Evolutionary conservation across 2,797 vertebrate species (phyloP).

Genomic region (Huso huso): DNA sequence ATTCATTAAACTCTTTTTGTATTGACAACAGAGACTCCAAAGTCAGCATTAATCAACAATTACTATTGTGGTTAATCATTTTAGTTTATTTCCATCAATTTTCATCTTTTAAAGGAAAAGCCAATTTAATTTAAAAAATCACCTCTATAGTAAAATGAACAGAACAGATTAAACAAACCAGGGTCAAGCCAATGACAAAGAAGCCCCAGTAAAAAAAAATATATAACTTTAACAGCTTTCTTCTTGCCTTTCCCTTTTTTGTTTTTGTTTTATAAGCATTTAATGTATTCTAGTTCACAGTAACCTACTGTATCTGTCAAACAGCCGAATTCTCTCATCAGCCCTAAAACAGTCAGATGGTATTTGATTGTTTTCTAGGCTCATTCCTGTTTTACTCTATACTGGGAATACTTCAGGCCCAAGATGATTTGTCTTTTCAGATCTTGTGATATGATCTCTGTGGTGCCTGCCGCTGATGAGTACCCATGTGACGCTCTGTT

Average conservation of each 20-base stretch:
- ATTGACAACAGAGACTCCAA: too few species aligned
- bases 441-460: conserved; percentile 55
- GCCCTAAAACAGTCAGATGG: conserved; percentile 15
- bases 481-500: conserved; percentile 61
- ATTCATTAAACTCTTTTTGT: too few species aligned
- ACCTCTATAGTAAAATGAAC: too few species aligned
- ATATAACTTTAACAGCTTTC: too few species aligned
- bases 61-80: too few species aligned
- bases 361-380: conserved; percentile 1
- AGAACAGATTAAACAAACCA: too few species aligned
- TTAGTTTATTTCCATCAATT: too few species aligned
- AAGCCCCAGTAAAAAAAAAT: too few species aligned
- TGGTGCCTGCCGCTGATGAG: conserved; percentile 51
- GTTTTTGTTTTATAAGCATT: conserved; percentile 4
- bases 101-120: too few species aligned
- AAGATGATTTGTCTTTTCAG: conserved; percentile 33
- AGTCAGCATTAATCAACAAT: too few species aligned
- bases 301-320: conserved; percentile 32
- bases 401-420: conserved; percentile 32
- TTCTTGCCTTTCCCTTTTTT: conserved; percentile 8
- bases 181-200: too few species aligned
- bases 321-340: neutral
- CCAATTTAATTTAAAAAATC: too few species aligned
- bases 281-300: conserved; percentile 8
- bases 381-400: conserved; percentile 41